Evolutionary conservation across 2,888 invertebrate genomes (phyloP).

Genomic region (Clanis bilineata): DNA sequence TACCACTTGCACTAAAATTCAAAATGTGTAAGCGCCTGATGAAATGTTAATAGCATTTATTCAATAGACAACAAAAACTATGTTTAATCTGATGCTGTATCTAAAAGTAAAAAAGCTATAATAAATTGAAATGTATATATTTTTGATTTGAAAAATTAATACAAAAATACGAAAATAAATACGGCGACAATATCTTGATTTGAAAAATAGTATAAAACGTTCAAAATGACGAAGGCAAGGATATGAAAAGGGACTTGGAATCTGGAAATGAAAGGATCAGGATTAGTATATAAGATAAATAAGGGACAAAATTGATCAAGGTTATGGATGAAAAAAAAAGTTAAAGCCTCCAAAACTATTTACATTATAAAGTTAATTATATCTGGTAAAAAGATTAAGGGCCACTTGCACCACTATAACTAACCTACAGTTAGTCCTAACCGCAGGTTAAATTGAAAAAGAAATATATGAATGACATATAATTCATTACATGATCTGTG

Average conservation of each 20-base stretch:
- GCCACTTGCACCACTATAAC: no score
- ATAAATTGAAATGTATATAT: background rate
- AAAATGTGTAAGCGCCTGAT: background rate
- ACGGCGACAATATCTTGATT: background rate
- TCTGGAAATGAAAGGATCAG: slow-evolving; percentile 27
- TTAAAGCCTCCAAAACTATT: no score
- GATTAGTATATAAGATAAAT: background rate
- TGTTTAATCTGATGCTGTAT: no score
- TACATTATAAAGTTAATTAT: no score
- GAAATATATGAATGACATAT: no score
- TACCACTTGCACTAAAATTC: background rate
- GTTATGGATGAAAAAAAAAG: no score
- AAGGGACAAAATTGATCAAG: no score
- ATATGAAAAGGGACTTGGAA: slow-evolving; percentile 15
- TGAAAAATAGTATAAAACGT: background rate
- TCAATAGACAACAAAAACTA: background rate
- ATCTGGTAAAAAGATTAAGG: no score
- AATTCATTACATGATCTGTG: no score
- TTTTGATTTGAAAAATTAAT: background rate
- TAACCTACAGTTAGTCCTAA: no score
- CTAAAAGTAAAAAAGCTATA: background rate
- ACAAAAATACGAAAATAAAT: background rate
- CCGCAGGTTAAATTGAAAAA: no score
- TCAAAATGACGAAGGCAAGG: background rate
- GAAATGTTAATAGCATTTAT: background rate